Evolutionary conservation across 2,113 vertebrate species (phyloP).

Genomic region (Paraplagusia blochii): DNA sequence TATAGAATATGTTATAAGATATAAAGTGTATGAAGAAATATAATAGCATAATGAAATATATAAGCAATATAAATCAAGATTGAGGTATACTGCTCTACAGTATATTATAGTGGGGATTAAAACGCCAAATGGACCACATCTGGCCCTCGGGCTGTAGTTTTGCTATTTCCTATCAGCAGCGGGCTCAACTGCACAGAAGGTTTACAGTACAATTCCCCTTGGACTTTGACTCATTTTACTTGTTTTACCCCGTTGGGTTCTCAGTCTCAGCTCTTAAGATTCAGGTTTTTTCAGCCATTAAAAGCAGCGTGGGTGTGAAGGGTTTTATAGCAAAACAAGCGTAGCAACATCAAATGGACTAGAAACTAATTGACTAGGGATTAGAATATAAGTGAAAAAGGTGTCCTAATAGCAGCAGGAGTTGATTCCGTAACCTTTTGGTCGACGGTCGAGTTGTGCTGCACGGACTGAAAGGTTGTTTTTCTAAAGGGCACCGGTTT

Average conservation of each 20-base stretch:
- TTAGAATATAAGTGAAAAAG: background rate
- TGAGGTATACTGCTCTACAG: no score
- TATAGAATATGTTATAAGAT: no score
- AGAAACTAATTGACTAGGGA: constrained; percentile 16
- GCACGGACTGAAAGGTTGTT: background rate
- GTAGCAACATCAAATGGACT: constrained; percentile 23
- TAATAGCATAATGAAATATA: no score
- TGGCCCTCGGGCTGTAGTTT: no score
- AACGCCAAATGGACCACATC: no score
- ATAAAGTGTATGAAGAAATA: no score
- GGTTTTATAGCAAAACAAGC: constrained; percentile 1
- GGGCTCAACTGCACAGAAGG: no score
- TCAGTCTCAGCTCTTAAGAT: constrained; percentile 12
- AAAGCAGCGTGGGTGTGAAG: background rate
- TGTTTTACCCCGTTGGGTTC: background rate
- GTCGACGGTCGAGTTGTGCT: background rate
- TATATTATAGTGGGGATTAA: no score
- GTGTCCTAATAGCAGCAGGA: background rate
- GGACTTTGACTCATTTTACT: background rate
- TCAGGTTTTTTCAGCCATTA: constrained; percentile 5
- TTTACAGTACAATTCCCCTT: no score
- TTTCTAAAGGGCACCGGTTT: no score
- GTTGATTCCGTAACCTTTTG: background rate
- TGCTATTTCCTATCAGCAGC: no score
- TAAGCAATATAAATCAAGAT: no score